phyloP scores from a whole-genome alignment of 2,888 invertebrate species.

The Protula sp. region DNA sequence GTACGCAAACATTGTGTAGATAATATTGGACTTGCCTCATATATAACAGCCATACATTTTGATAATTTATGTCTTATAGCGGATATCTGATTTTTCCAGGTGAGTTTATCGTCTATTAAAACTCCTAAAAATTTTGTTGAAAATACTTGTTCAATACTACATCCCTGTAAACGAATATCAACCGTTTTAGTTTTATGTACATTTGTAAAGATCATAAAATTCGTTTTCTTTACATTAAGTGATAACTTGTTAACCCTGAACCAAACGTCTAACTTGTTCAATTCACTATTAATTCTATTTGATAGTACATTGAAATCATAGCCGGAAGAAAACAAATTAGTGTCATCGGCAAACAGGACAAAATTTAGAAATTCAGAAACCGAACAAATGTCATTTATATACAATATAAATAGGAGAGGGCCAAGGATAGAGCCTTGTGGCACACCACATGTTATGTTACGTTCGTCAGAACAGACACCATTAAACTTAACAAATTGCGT shows the following conservation, averaged over 20 bases:
- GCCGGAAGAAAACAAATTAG: not conserved
- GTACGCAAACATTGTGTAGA: not conserved
- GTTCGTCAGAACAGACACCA: not conserved
- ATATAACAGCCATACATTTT: not conserved
- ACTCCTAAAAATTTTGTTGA: not conserved
- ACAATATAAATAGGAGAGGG: not conserved
- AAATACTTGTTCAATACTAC: not conserved
- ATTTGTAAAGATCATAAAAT: not conserved
- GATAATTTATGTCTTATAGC: not conserved
- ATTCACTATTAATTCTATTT: not conserved
- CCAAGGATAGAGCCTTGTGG: not conserved
- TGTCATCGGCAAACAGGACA: not conserved
- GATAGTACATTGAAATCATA: not conserved
- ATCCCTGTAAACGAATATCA: not conserved
- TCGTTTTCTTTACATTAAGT: not conserved
- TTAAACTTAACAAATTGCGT: not conserved
- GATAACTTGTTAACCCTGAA: not conserved
- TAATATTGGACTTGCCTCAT: not conserved
- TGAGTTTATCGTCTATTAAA: not conserved
- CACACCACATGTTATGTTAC: not conserved
- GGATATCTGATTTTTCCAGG: not conserved
- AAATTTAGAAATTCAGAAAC: not conserved
- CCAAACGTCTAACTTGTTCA: not conserved
- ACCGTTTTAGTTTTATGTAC: not conserved
- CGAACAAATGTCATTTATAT: not conserved